Base-by-base conservation (phyloP, 2,888 invertebrate species). In the Deilephila porcellus region DNA sequence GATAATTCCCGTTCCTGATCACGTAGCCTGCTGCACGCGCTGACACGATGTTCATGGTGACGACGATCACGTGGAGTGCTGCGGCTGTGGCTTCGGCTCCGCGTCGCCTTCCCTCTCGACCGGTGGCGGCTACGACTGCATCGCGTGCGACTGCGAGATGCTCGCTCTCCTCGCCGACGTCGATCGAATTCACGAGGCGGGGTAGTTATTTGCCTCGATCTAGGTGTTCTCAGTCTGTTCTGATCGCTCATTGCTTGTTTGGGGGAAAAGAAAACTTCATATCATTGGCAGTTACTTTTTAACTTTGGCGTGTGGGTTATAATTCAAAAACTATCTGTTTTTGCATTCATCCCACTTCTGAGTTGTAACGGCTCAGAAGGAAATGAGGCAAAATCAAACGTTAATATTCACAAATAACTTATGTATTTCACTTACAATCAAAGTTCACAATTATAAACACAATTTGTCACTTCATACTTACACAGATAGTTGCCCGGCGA, bases 311-410 rank as follows among this genome's bases (percentile, higher is more conserved):
- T 20, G 59, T 60, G 20, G 20, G 59, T 60, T 20, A 60, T 60
- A 60, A 60, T 20, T 4, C 59, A 60, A 60, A 60, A 60, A 60
- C 59, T 25, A 37, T 60, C 20, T 60, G 59, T 60, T 60, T 60
- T 60, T 7, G 59, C 59, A 60, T 4, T 8, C 2, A 60, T 60
- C 59, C 59, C 25, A 60, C 59, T 60, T 60, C 59, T 60, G 59
- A 60, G 20, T 60, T 60, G 59, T 60, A 6, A 7, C 37, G 37
- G 37, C 37, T 37, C 37, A 37, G 37, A 37, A 37, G 37, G 37
- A 7, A 37, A 37, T 37, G 37, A 6, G 37, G 37, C 6, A 37
- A 37, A 37, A 37, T 37, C 37, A 37, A 37, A 37, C 37, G 37
- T 32, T 32, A 32, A 32, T 32, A 5, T 32, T 32, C 32, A 32